Base-by-base conservation (phyloP, 2,113 vertebrate species). In the Seriola rivoliana region DNA sequence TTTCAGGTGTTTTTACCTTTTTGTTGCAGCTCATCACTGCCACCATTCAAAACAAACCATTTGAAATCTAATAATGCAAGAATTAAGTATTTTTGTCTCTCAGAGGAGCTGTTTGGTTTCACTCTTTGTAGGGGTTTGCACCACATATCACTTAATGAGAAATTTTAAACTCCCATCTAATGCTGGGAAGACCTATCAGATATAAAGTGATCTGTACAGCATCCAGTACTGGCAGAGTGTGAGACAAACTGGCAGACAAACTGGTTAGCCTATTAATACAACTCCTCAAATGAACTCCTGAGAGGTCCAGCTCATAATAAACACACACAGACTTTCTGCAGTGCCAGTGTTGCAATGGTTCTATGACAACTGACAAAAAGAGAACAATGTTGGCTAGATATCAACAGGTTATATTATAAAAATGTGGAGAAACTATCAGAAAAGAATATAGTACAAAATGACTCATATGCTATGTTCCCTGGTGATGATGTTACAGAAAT, bases 361-460 rank as follows among this genome's bases (percentile, higher is more conserved):
- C 11, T 46, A 23, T 32, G 29, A 52, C 14, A 21, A 60, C 11
- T 3, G 19, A 9, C 2, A 21, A 8, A 36, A 44, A 63, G 1
- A 8, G 29, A 11, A 40, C 4, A 16, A 10, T 23, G 8, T 11
- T 50, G 29, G 11, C 0, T 40, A 10, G 14, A 34, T 52, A 44
- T 76, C 50, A 40, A 55, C 73, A 75, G 62, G 54, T 78, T 23
- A n/a, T 4, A 16, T 17, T n/a, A 5, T 3, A 38, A 50, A 65
- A 52, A 36, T 32, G 44, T 0, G 8, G 19, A 46, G 0, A 64
- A 6, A 34, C 40, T 8, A 3, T 54, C 7, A 54, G 32, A 63
- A 59, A 73, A 32, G 2, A 46, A 21, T 32, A 5, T 1, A 9
- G 14, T 1, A 62, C 19, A 60, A 48, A 78, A 54, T 69, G 58